Conservation (phyloP, 1,140 invertebrate species). For the Bombus vancouverensis region DNA sequence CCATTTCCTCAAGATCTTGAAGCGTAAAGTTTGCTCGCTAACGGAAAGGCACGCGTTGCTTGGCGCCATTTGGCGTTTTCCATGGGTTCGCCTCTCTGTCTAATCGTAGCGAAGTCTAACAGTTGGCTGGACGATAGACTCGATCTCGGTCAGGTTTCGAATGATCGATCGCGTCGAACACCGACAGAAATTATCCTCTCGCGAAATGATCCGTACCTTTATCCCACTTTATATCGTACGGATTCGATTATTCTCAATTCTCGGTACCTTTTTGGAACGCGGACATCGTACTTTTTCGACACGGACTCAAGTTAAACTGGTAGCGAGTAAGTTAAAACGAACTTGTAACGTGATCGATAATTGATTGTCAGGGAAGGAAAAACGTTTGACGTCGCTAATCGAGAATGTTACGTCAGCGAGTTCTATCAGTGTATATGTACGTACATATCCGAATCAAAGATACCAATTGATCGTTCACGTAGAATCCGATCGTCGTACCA, state of each 20-base stretch:
- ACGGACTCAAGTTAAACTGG: constrained; percentile 51
- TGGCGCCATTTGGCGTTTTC: neutral
- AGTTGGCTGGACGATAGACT: neutral
- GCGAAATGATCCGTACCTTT: neutral
- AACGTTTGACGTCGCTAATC: constrained; percentile 63
- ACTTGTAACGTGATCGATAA: constrained; percentile 64
- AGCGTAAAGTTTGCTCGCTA: neutral
- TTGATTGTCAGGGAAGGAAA: constrained; percentile 64
- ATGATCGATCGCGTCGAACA: neutral
- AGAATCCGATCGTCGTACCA: constrained; percentile 69
- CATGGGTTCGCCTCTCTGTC: neutral
- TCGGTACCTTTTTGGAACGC: neutral
- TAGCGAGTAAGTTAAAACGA: constrained; percentile 61
- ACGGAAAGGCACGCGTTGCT: neutral
- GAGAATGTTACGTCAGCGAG: constrained; percentile 50
- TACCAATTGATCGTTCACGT: constrained; percentile 67
- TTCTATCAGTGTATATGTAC: constrained; percentile 70
- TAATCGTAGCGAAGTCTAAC: neutral
- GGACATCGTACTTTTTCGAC: constrained; percentile 18
- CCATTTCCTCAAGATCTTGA: neutral
- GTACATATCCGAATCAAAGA: constrained; percentile 30
- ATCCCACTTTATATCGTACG: neutral
- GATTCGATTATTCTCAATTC: neutral
- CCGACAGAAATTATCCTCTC: neutral
- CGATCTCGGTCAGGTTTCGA: neutral